These are phyloP conservation scores for Calameuta idolon DNA, from an alignment of 2,888 invertebrate species.

Conservation along the genomic window DNA sequence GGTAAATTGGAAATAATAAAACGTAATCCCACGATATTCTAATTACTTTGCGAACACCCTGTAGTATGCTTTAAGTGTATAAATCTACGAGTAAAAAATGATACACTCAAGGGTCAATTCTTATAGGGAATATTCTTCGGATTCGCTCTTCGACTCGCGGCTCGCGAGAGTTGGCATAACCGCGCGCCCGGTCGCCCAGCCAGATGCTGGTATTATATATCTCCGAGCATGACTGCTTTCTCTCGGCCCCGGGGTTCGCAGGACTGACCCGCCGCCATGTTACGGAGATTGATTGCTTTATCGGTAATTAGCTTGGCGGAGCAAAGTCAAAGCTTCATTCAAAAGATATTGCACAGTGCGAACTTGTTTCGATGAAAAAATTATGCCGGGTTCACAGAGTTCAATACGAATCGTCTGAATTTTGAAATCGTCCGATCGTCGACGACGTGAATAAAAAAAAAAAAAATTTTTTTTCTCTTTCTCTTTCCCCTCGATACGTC, in stretches of 20 bases:
- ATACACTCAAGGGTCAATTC: neutral
- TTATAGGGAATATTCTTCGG: neutral
- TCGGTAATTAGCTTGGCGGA: conserved; percentile 42
- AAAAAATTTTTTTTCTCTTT: neutral
- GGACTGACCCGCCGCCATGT: conserved; percentile 24
- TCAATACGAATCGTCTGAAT: neutral
- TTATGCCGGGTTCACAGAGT: neutral
- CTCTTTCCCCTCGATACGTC: neutral
- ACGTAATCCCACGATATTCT: no score
- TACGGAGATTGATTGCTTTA: conserved; percentile 45
- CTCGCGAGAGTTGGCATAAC: neutral
- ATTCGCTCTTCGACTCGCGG: neutral
- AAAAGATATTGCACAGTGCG: neutral
- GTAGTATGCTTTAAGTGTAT: neutral
- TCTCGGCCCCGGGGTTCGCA: conserved; percentile 36
- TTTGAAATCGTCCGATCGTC: neutral
- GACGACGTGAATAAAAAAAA: neutral
- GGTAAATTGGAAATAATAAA: no score
- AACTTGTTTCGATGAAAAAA: neutral
- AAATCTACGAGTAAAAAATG: neutral
- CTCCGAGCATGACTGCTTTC: conserved; percentile 42
- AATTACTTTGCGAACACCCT: neutral
- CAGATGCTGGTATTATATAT: conserved; percentile 15
- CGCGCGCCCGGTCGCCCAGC: neutral
- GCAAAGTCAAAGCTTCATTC: conserved; percentile 6